These are phyloP conservation scores for Leptinotarsa haldemani DNA, from an alignment of 2,888 invertebrate genomes.

Conservation along the genomic window DNA sequence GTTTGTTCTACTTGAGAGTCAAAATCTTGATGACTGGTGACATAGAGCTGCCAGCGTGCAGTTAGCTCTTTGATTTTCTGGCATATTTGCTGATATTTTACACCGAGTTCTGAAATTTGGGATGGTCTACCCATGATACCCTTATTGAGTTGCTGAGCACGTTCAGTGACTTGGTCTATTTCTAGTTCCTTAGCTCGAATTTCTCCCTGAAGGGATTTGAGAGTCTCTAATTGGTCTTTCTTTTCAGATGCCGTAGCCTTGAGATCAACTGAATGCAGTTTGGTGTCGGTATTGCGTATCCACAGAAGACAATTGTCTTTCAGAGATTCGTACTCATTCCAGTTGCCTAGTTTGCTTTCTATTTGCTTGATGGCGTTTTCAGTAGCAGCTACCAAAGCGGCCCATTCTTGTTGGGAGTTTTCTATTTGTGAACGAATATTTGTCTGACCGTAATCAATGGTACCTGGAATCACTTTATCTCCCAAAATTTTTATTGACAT, in stretches of 20 bases:
- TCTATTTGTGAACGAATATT: conserved; percentile 90
- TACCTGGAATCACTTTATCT: conserved; percentile 90
- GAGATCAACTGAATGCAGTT: conserved; percentile 87
- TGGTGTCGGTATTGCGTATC: conserved; percentile 89
- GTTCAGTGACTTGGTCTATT: conserved; percentile 92
- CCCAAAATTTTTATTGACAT: conserved; percentile 84
- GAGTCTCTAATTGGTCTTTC: conserved; percentile 82
- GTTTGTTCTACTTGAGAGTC: conserved; percentile 73
- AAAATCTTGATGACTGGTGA: conserved; percentile 88
- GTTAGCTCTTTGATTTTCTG: conserved; percentile 92
- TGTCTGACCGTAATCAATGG: conserved; percentile 83
- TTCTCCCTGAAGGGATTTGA: conserved; percentile 86
- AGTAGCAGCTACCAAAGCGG: conserved; percentile 80
- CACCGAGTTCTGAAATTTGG: conserved; percentile 89
- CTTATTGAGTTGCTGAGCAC: conserved; percentile 86
- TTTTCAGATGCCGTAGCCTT: conserved; percentile 87
- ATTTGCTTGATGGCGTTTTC: conserved; percentile 82
- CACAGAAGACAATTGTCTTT: conserved; percentile 88
- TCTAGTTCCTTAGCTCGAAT: conserved; percentile 91
- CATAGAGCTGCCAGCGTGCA: conserved; percentile 92
- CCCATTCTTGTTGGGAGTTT: conserved; percentile 91
- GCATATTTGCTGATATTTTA: conserved; percentile 91
- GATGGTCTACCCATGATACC: conserved; percentile 80
- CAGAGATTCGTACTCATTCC: conserved; percentile 90
- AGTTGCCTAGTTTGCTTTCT: conserved; percentile 87